Percentiles rank a stretch among this genome's conserved stretches.
Conservation (phyloP, 2,113 vertebrate genomes). For the Albula goreensis region DNA sequence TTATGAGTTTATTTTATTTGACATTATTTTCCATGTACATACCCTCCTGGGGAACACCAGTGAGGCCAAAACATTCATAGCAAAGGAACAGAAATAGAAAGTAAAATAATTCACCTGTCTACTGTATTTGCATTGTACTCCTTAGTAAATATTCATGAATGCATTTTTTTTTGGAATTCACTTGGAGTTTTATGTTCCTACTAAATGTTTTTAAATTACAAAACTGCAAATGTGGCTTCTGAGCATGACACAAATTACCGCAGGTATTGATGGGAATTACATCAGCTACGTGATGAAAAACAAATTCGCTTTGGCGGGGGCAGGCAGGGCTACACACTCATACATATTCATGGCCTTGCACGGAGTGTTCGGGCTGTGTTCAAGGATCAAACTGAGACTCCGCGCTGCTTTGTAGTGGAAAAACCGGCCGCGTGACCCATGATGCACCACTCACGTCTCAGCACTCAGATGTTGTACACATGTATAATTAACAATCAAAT, state of each 20-base stretch:
- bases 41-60: neutral
- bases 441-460: neutral
- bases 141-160: slow-evolving; percentile 18
- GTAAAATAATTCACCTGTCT: neutral
- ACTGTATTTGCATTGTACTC: neutral
- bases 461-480: neutral
- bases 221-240: neutral
- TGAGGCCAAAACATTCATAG: neutral
- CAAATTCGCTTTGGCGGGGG: neutral
- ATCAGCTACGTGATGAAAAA: neutral
- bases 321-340: neutral
- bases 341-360: neutral
- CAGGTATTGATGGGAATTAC: slow-evolving; percentile 1
- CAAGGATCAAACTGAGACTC: neutral
- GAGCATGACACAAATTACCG: neutral
- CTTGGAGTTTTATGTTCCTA: neutral
- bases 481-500: neutral
- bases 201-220: slow-evolving; percentile 8
- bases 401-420: neutral
- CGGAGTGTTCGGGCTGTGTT: neutral
- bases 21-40: neutral
- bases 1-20: neutral
- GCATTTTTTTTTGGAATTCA: neutral
- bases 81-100: neutral
- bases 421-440: neutral